phyloP scores from a whole-genome alignment of 2,797 vertebrate species.

The Sebastiscus albofasciatus region DNA sequence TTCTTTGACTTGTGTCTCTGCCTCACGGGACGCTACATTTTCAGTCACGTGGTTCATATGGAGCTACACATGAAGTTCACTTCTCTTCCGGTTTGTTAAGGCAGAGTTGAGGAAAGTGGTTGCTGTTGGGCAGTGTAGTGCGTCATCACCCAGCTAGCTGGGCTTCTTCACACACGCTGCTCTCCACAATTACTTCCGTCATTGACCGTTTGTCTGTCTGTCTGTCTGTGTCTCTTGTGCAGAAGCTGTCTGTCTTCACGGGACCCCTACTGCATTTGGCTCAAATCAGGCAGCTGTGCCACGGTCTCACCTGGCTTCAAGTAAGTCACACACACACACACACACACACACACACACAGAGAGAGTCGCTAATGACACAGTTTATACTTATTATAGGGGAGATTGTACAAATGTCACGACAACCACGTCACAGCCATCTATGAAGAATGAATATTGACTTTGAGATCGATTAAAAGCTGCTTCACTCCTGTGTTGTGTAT shows the following conservation, averaged over 20 bases:
- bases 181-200: neutral
- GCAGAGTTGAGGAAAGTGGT: neutral
- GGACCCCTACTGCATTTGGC: constrained; percentile 94
- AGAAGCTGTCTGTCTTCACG: constrained; percentile 92
- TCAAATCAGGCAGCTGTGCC: constrained; percentile 85
- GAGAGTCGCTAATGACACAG: neutral
- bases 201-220: constrained; percentile 15
- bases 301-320: constrained; percentile 81
- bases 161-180: neutral
- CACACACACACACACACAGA: constrained; percentile 6
- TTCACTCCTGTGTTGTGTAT: neutral
- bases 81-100: too few relatives aligned
- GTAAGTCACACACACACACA: constrained; percentile 73
- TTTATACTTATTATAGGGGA: neutral
- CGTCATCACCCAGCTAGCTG: constrained; percentile 7
- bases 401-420: neutral
- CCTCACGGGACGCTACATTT: neutral
- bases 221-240: constrained; percentile 33
- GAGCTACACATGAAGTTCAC: neutral
- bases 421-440: neutral
- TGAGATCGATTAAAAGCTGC: neutral
- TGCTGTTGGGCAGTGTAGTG: neutral
- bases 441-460: neutral
- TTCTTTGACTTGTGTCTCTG: neutral
- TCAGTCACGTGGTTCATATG: neutral